phyloP scores from a whole-genome alignment of 2,888 invertebrate species.

The Ochropleura leucogaster region DNA sequence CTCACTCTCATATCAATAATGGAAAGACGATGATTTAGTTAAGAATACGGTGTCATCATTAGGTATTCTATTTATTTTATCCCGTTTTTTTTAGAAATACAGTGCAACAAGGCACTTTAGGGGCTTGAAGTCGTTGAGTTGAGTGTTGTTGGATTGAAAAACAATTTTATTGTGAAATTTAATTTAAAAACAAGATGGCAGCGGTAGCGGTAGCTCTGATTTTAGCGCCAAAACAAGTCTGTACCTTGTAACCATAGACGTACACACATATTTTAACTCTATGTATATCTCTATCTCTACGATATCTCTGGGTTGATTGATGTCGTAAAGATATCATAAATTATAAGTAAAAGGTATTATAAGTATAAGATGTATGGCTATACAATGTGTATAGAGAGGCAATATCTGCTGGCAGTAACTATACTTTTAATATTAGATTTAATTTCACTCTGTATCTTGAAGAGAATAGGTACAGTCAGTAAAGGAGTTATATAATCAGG shows the following conservation, averaged over 20 bases:
- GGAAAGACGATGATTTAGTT: conserved; percentile 1
- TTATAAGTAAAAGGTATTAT: neutral
- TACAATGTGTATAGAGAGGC: neutral
- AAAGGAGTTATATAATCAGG: too few species aligned
- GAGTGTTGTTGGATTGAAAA: neutral
- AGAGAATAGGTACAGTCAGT: neutral
- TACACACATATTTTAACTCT: neutral
- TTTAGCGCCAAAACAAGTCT: neutral
- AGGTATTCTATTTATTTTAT: neutral
- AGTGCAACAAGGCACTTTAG: neutral
- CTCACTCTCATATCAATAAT: neutral
- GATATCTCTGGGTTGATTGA: neutral
- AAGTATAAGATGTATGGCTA: neutral
- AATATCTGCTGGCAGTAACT: neutral
- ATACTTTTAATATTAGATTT: neutral
- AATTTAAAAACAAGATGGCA: neutral
- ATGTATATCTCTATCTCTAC: neutral
- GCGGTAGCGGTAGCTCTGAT: neutral
- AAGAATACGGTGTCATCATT: neutral
- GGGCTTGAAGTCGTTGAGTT: neutral
- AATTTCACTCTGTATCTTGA: neutral
- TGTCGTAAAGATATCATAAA: neutral
- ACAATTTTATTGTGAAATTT: neutral
- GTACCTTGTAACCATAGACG: too few species aligned
- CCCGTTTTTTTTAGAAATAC: neutral